Evolutionary conservation across 37 sponge, comb jelly and placozoan species (phyloP), one percentile per base, ranked within the genome.

Genomic region (Dysidea cf. avara): DNA sequence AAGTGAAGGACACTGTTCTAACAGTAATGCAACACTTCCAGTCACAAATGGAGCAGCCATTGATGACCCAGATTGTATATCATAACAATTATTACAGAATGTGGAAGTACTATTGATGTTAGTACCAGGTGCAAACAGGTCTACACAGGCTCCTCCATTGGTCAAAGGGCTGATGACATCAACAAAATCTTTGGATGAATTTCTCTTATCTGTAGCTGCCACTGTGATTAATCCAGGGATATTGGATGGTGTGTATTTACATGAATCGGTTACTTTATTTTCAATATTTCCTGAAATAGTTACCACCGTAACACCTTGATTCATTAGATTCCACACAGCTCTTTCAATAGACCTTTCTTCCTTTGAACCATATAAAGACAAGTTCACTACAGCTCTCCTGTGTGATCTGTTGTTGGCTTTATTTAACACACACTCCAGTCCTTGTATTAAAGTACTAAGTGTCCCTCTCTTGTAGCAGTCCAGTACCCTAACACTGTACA

Each of bases 11-110:
- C 89, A 88, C n/a, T 72, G 64, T 64, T 88, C 68, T 30, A 83
- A 64, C 20, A 88, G 48, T 35, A 88, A 43, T 22, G 89, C 83
- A 1, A 88, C 12, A n/a, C 83, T 84, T 36, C 83, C 83, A 22
- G 74, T 66, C 26, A 88, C 89, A 60, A 66, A 69, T 35, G 89
- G 89, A 1, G 75, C 89, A 53, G 89, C 89, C 39, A 78, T 56
- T 12, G 89, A 88, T n/a, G 76, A 75, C 0, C 84, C 84, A 38
- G 55, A 62, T 39, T 33, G 46, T 17, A 48, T 26, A 12, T 40
- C 61, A 13, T 20, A 4, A 28, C 73, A 72, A 46, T 61, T 46
- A 21, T 83, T 54, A 33, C 76, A 69, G 7, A 0, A 20, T 7
- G 1, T 20, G 3, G 53, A 12, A 17, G 78, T 59, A 60, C 78